Percentiles rank a stretch among this genome's conserved stretches.
Conservation (phyloP, 2,113 vertebrate species). For the Varanus komodoensis region DNA sequence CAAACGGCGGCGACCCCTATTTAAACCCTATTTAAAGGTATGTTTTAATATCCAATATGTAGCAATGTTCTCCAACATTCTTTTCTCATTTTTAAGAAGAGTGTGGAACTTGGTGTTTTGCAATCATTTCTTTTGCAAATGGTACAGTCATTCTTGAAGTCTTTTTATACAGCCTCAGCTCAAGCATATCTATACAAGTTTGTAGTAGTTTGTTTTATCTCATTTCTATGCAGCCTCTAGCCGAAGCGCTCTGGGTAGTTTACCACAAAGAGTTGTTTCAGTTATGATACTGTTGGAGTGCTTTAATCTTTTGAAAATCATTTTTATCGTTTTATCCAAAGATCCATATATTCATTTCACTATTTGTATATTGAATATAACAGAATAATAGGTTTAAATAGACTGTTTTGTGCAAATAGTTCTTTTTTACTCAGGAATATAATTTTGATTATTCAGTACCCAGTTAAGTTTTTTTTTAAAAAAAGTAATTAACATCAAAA, state of each 20-base stretch:
- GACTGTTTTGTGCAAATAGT: not conserved
- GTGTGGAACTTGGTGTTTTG: not conserved
- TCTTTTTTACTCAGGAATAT: slow-evolving; percentile 7
- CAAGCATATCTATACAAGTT: slow-evolving; percentile 13
- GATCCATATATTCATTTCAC: too few relatives aligned
- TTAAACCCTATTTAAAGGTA: slow-evolving; percentile 29
- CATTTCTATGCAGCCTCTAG: too few relatives aligned
- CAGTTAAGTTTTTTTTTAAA: not conserved
- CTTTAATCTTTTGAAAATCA: slow-evolving; percentile 4
- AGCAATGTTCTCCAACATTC: not conserved
- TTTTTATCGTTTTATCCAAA: not conserved
- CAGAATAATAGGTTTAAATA: not conserved
- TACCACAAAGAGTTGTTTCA: not conserved
- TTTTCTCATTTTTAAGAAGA: not conserved
- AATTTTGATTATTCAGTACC: not conserved
- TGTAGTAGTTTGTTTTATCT: not conserved
- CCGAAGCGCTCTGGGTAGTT: too few relatives aligned
- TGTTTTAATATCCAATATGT: not conserved
- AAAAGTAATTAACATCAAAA: not conserved
- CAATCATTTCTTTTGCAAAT: slow-evolving; percentile 4
- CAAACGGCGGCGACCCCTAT: too few relatives aligned
- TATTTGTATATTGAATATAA: too few relatives aligned
- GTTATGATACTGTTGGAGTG: slow-evolving; percentile 35
- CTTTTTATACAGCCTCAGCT: slow-evolving; percentile 10
- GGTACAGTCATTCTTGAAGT: slow-evolving; percentile 15